Conservation (phyloP, 2,797 vertebrate genomes). For the Rhincodon typus region DNA sequence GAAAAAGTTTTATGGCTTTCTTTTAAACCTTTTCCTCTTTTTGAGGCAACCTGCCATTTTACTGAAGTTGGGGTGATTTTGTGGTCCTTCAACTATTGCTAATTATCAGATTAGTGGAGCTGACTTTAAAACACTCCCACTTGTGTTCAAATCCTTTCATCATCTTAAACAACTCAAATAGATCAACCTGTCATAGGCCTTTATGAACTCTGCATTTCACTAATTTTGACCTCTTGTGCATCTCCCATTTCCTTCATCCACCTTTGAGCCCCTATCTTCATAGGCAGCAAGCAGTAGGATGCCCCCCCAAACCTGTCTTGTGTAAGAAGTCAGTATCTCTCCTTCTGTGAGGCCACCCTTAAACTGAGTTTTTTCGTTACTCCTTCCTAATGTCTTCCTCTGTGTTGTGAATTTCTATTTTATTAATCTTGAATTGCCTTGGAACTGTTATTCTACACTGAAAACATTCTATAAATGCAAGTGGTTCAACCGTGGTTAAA, state of each 20-base stretch:
- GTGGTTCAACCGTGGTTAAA: neutral
- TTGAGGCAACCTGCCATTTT: neutral
- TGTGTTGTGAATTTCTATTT: neutral
- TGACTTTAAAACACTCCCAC: neutral
- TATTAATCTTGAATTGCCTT: neutral
- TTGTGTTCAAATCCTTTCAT: neutral
- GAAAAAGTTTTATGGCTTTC: neutral
- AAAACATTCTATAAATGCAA: neutral
- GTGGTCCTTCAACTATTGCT: neutral
- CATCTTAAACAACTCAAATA: too few relatives aligned
- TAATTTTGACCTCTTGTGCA: too few relatives aligned
- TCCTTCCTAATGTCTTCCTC: neutral
- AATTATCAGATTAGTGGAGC: too few relatives aligned
- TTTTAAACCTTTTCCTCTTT: neutral
- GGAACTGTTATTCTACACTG: neutral
- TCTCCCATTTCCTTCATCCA: neutral
- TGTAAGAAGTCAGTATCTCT: neutral
- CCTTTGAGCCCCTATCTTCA: neutral
- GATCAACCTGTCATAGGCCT: too few relatives aligned
- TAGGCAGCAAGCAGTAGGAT: neutral
- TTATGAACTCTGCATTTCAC: neutral
- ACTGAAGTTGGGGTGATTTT: neutral
- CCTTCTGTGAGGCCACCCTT: neutral
- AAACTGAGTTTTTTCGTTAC: neutral
- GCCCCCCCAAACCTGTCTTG: too few relatives aligned